Conservation (phyloP, 1,140 invertebrate species). For the Patella vulgata region DNA sequence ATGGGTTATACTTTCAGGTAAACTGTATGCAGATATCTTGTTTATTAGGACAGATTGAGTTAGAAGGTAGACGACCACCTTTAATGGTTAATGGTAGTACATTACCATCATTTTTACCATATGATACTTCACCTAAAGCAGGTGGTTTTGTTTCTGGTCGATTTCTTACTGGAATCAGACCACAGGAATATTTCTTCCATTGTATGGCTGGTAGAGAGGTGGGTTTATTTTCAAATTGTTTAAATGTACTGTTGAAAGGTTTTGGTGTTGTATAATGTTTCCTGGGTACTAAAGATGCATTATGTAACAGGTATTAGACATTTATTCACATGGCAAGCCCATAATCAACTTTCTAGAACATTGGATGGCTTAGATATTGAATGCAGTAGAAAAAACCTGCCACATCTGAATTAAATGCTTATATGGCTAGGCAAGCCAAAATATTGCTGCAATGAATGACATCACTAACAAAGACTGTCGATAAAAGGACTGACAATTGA, state of each 20-base stretch:
- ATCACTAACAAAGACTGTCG: too few species aligned
- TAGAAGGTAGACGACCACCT: constrained; percentile 96
- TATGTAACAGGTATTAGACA: background rate
- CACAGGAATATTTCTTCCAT: constrained; percentile 99
- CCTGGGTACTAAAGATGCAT: background rate
- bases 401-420: background rate
- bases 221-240: too few species aligned
- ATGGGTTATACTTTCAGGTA: too few species aligned
- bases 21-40: constrained; percentile 99
- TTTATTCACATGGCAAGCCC: too few species aligned
- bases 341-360: too few species aligned
- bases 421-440: too few species aligned
- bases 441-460: too few species aligned
- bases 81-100: constrained; percentile 93
- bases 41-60: constrained; percentile 95
- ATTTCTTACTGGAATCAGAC: constrained; percentile 97
- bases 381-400: background rate
- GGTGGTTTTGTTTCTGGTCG: constrained; percentile 96
- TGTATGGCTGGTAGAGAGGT: constrained; percentile 99
- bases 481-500: too few species aligned
- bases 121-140: constrained; percentile 89
- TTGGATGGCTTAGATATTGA: too few species aligned
- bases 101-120: constrained; percentile 91
- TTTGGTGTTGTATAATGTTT: too few species aligned
- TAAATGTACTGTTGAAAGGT: background rate